Conservation (phyloP, 1,140 invertebrate genomes). For the Leptinotarsa texana region DNA sequence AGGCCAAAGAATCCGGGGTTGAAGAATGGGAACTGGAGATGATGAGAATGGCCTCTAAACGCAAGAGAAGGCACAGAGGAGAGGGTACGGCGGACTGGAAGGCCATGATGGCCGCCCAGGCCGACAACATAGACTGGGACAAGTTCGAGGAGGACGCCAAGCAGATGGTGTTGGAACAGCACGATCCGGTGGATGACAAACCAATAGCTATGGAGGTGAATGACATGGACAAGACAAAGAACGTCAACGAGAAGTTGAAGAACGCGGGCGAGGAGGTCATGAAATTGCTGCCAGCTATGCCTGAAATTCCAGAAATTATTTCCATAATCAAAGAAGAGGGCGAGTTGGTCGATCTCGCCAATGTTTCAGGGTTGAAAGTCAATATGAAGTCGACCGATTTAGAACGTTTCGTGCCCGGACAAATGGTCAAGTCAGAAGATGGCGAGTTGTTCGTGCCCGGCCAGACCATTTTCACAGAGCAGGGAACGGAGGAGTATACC, state of each 20-base stretch:
- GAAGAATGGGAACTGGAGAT: slow-evolving; percentile 62
- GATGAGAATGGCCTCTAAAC: slow-evolving; percentile 49
- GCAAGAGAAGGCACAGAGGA: slow-evolving; percentile 55
- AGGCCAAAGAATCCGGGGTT: slow-evolving; percentile 70
- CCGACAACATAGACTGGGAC: slow-evolving; percentile 53
- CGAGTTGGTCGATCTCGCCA: slow-evolving; percentile 61
- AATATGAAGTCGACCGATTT: slow-evolving; percentile 61
- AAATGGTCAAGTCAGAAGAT: slow-evolving; percentile 69
- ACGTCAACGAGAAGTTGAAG: slow-evolving; percentile 62
- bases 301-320: slow-evolving; percentile 66
- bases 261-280: slow-evolving; percentile 58
- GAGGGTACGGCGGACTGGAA: slow-evolving; percentile 51
- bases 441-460: slow-evolving; percentile 73
- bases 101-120: slow-evolving; percentile 44
- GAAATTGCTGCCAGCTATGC: slow-evolving; percentile 63
- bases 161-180: slow-evolving; percentile 48
- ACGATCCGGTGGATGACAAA: slow-evolving; percentile 50
- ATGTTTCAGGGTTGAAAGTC: slow-evolving; percentile 67
- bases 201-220: slow-evolving; percentile 57
- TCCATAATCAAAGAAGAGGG: slow-evolving; percentile 64
- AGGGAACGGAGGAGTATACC: slow-evolving; percentile 66
- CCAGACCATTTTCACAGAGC: slow-evolving; percentile 68
- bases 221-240: slow-evolving; percentile 61
- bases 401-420: slow-evolving; percentile 59
- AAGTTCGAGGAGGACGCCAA: slow-evolving; percentile 57